Evolutionary conservation across 2,888 invertebrate genomes (phyloP), one percentile per base, ranked within the genome.

Genomic region (Drosophila conformis): DNA sequence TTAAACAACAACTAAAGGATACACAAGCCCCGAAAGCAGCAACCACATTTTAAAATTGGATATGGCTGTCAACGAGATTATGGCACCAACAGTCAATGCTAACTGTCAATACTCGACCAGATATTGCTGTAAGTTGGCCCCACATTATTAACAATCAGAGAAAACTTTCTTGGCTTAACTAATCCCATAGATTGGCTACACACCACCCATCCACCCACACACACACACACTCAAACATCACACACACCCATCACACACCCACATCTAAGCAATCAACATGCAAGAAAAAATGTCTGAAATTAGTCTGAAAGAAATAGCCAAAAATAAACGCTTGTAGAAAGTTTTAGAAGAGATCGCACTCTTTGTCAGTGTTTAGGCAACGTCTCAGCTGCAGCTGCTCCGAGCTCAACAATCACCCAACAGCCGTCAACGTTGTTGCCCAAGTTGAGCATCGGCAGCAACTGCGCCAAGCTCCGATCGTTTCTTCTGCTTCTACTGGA

Each of bases 61-160:
- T 84, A 91, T 92, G 87, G 90, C 92, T 78, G 91, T 85, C 90
- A 92, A 89, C 81, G 91, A 92, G 81, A 91, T 91, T 73, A 88
- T 91, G 91, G 90, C 90, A 79, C 91, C 92, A 73, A 90, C 87
- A 77, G 91, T 91, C 83, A 91, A 91, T 82, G 90, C 92, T 52
- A 93, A 93, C 86, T 93, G 93, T 76, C 93, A 93, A 85, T 93
- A 93, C 80, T 93, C 93, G 62, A 93, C 93, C 52, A 88, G 93
- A 87, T 93, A 93, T 89, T 93, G 93, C 86, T 93, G 93, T 93
- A 93, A 93, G 93, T 93, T 78, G 36, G 25, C 36, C 11, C 40
- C 2, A 40, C 18, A 36, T 15, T 29, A 21, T 11, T 29, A 31
- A 38, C n/a, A 33, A 11, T 21, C 51, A 36, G 33, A 56, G 60